Conservation (phyloP, 2,888 invertebrate species). For the Amphipoea lucens region DNA sequence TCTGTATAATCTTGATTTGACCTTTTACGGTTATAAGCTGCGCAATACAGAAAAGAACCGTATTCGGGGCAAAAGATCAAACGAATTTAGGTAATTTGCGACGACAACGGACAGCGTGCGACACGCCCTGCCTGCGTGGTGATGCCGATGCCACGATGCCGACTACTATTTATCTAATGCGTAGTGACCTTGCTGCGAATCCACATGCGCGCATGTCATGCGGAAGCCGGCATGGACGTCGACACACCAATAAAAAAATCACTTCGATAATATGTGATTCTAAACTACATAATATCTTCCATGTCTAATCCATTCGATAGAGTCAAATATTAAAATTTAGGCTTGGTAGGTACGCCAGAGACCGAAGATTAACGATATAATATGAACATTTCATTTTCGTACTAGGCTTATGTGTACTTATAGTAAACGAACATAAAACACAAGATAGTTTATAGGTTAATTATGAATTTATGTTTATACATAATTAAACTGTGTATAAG, state of each 20-base stretch:
- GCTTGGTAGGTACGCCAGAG: not conserved
- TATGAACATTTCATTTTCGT: not conserved
- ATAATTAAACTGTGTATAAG: not conserved
- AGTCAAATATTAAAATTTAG: not conserved
- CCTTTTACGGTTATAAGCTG: constrained; percentile 79
- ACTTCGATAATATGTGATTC: constrained; percentile 22
- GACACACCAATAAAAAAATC: constrained; percentile 54
- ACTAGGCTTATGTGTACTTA: not conserved
- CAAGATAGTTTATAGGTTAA: not conserved
- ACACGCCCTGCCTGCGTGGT: constrained; percentile 72
- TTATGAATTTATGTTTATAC: not conserved
- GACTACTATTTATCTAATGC: constrained; percentile 72
- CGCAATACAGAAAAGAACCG: constrained; percentile 74
- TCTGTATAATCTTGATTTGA: constrained; percentile 75
- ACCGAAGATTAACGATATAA: not conserved
- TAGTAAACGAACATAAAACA: not conserved
- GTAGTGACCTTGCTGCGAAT: constrained; percentile 78
- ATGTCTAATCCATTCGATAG: constrained; percentile 29
- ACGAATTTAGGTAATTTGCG: constrained; percentile 69
- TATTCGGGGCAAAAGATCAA: constrained; percentile 67
- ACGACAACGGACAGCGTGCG: constrained; percentile 50
- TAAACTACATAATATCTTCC: constrained; percentile 10
- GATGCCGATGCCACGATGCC: constrained; percentile 37
- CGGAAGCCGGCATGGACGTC: constrained; percentile 74
- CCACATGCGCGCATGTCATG: constrained; percentile 74